Percentiles rank a stretch among this genome's conserved stretches.
These are phyloP conservation scores for Chamaea fasciata DNA, from an alignment of 2,113 vertebrate species.

Conservation along the genomic window DNA sequence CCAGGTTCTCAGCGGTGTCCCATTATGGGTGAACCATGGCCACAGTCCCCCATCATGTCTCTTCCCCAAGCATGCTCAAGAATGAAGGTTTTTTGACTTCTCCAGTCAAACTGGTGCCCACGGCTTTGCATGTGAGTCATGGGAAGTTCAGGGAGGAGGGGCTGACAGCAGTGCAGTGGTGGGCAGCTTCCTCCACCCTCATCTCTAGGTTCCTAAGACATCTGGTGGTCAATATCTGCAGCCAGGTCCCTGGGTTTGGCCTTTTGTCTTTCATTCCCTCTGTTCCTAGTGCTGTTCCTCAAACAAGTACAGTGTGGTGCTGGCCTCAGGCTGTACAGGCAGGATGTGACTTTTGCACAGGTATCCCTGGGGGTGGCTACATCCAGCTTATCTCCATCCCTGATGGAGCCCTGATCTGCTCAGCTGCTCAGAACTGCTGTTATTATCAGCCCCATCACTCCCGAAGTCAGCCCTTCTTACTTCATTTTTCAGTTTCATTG, in stretches of 20 bases:
- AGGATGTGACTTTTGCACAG: fast-evolving
- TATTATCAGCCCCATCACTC: not conserved
- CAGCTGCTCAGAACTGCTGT: not conserved
- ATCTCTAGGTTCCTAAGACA: not conserved
- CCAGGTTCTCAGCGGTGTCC: not conserved
- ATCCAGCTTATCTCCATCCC: not conserved
- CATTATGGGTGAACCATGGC: not conserved
- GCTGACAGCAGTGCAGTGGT: not conserved
- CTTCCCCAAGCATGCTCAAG: not conserved
- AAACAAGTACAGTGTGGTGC: not conserved
- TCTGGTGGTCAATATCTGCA: not conserved
- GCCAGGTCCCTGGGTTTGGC: not conserved
- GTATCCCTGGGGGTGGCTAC: not conserved
- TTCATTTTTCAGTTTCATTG: not conserved
- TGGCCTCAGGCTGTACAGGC: not conserved
- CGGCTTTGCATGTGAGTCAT: fast-evolving
- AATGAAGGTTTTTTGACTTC: not conserved
- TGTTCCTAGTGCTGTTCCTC: not conserved
- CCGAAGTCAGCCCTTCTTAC: not conserved
- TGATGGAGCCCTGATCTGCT: not conserved
- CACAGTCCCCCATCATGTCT: too few relatives aligned
- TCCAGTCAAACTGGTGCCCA: not conserved
- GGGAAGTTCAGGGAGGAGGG: not conserved
- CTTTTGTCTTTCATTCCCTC: not conserved
- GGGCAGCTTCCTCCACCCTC: not conserved